These are phyloP conservation scores for Calameuta filiformis DNA, from an alignment of 2,888 invertebrate genomes.

Conservation along the genomic window DNA sequence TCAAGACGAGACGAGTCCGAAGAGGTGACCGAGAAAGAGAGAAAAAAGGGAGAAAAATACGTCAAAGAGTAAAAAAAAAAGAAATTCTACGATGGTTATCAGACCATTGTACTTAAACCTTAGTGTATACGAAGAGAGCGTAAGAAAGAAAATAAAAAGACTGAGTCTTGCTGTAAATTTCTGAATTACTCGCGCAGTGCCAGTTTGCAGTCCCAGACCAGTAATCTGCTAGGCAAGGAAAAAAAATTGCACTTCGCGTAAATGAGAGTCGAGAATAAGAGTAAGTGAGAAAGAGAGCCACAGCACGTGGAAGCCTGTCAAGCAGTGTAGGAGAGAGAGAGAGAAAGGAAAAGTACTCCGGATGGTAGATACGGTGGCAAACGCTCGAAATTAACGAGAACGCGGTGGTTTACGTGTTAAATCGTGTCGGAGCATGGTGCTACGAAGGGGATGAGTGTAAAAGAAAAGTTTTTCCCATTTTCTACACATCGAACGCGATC, in stretches of 20 bases:
- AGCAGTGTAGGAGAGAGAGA: constrained; percentile 6
- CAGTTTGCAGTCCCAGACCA: neutral
- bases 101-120: neutral
- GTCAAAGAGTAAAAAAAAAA: neutral
- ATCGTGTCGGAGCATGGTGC: neutral
- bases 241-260: neutral
- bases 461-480: neutral
- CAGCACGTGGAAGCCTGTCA: constrained; percentile 1
- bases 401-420: neutral
- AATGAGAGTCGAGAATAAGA: constrained; percentile 3
- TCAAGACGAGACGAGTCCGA: constrained; percentile 11
- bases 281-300: constrained; percentile 18
- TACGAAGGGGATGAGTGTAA: neutral
- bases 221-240: neutral
- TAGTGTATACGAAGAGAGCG: neutral
- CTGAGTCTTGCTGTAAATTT: neutral
- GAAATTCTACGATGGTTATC: neutral
- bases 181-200: neutral
- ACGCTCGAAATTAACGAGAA: constrained; percentile 12
- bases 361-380: neutral
- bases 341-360: constrained; percentile 4
- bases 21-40: neutral
- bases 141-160: constrained; percentile 7
- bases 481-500: neutral
- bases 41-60: neutral